Evolutionary conservation across 2,113 vertebrate genomes (phyloP).

Genomic region (Panthera leo): DNA sequence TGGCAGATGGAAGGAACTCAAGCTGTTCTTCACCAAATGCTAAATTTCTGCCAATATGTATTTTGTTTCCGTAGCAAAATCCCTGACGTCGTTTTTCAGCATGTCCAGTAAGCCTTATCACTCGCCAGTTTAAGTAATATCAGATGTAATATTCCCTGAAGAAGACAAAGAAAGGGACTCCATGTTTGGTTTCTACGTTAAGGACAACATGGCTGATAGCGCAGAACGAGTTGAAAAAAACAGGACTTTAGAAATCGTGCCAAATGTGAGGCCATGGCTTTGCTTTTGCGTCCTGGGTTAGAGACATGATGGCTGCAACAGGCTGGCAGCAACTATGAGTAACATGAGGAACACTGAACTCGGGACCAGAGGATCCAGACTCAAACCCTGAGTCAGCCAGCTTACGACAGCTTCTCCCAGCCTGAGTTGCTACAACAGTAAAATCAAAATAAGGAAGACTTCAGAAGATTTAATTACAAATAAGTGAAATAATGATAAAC

Average conservation of each 20-base stretch:
- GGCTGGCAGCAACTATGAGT: fast-evolving
- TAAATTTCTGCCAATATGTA: conserved; percentile 49
- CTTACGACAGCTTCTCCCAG: background rate
- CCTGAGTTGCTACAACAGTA: fast-evolving
- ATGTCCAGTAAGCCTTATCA: background rate
- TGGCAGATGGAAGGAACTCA: conserved; percentile 31
- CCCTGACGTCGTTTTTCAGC: background rate
- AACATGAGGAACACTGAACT: fast-evolving
- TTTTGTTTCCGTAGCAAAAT: conserved; percentile 42
- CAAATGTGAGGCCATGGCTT: fast-evolving
- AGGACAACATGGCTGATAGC: fast-evolving
- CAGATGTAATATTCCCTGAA: conserved; percentile 18
- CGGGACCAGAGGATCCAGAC: background rate
- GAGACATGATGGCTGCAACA: fast-evolving
- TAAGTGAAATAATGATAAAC: background rate
- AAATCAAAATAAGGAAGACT: background rate
- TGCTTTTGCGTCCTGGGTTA: background rate
- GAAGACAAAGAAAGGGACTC: background rate
- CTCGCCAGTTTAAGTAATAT: background rate
- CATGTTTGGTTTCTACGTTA: background rate
- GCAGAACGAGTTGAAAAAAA: background rate
- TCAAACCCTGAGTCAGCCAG: background rate
- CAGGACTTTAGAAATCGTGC: background rate
- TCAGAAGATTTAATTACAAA: background rate
- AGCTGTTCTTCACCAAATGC: conserved; percentile 27